phyloP scores from a whole-genome alignment of 2,797 vertebrate species.

The Linurgus olivaceus region DNA sequence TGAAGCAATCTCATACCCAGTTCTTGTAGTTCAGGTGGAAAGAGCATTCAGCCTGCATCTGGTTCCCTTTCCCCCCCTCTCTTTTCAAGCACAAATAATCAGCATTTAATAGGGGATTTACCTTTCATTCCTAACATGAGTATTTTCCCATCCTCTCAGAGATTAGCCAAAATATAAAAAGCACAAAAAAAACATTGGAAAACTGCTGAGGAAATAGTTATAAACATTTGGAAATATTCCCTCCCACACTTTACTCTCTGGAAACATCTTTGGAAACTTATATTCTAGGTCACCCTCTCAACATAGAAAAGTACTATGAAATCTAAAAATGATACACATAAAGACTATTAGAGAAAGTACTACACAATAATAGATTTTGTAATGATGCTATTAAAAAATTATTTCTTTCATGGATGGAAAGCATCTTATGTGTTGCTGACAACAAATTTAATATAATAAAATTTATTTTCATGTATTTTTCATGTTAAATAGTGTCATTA shows the following conservation, averaged over 20 bases:
- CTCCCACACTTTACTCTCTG: not conserved
- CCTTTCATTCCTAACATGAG: not conserved
- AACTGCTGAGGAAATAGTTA: not conserved
- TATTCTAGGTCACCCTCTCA: not conserved
- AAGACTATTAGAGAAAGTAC: not conserved
- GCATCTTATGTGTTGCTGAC: not conserved
- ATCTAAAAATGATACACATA: not conserved
- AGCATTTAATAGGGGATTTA: not conserved
- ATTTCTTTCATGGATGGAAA: not conserved
- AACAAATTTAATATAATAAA: not conserved
- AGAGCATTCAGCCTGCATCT: not conserved
- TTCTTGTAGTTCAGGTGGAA: not conserved
- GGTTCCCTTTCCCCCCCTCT: not conserved
- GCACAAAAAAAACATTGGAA: not conserved
- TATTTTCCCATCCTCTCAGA: not conserved
- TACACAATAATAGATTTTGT: not conserved
- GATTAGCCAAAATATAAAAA: not conserved
- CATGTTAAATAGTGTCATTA: not conserved
- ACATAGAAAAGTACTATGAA: not conserved
- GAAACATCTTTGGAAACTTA: not conserved
- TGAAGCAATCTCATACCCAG: not conserved
- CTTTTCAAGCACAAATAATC: not conserved
- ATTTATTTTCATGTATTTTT: not conserved
- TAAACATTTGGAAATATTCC: not conserved
- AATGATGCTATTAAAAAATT: rapidly evolving